A percentile compares a stretch with the other conserved stretches of the same genome.
phyloP scores from a whole-genome alignment of 2,113 vertebrate species.

The Chloroceryle aenea region DNA sequence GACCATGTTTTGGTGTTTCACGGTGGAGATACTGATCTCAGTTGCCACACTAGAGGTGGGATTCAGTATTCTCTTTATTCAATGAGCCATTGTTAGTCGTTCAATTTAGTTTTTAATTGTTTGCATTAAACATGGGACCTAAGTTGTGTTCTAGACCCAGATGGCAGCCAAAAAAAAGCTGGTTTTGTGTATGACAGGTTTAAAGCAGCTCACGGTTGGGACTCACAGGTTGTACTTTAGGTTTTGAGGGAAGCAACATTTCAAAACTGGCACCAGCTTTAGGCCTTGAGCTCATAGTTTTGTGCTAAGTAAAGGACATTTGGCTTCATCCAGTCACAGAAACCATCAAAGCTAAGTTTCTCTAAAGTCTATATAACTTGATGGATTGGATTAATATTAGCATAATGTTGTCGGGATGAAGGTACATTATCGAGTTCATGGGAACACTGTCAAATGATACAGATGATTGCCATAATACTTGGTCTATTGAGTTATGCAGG shows the following conservation, averaged over 20 bases:
- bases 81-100: not conserved
- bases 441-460: conserved; percentile 9
- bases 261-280: not conserved
- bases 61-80: not conserved
- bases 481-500: not conserved
- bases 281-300: not conserved
- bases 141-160: not conserved
- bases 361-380: not conserved
- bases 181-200: not conserved
- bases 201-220: not conserved
- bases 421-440: not conserved
- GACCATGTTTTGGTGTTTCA: not conserved
- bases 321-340: not conserved
- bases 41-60: not conserved
- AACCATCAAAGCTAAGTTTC: not conserved
- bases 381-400: conserved; percentile 48
- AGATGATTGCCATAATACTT: not conserved
- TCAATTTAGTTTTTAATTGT: not conserved
- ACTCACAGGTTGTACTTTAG: not conserved
- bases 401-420: not conserved
- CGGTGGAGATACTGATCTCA: not conserved
- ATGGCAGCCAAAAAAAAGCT: not conserved
- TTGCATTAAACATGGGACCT: not conserved
- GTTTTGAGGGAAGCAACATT: not conserved
- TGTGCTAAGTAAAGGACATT: not conserved